These are phyloP conservation scores for Mastomys natalensis DNA, from an alignment of 2,113 vertebrate species.

Conservation along the genomic window DNA sequence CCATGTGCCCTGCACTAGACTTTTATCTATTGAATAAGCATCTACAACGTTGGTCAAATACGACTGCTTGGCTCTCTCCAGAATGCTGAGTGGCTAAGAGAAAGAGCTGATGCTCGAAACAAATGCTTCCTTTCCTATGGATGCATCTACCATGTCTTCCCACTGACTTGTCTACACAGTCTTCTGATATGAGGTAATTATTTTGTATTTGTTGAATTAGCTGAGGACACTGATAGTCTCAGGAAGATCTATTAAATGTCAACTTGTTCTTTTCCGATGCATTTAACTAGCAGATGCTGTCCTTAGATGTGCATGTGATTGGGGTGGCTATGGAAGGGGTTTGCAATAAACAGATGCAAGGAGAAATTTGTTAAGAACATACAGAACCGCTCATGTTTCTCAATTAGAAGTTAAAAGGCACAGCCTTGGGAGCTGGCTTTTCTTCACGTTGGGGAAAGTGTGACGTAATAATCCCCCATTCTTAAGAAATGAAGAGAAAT, in stretches of 20 bases:
- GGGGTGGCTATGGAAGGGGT: background rate
- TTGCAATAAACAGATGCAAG: constrained; percentile 45
- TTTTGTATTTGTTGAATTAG: constrained; percentile 67
- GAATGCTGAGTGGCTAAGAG: background rate
- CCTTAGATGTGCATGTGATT: constrained; percentile 58
- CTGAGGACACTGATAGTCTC: constrained; percentile 52
- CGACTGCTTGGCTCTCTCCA: background rate
- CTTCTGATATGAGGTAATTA: constrained; percentile 58
- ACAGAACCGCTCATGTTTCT: constrained; percentile 51
- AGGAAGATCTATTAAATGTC: constrained; percentile 47
- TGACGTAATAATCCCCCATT: constrained; percentile 82
- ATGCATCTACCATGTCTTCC: constrained; percentile 29
- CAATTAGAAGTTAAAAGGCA: constrained; percentile 76
- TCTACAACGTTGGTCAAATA: background rate
- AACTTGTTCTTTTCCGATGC: constrained; percentile 40
- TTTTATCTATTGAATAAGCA: background rate
- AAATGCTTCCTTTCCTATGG: background rate
- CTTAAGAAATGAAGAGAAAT: constrained; percentile 80
- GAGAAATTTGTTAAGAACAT: constrained; percentile 44
- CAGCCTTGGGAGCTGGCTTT: constrained; percentile 75
- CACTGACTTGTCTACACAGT: background rate
- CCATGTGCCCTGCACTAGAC: background rate
- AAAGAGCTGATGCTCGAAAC: background rate
- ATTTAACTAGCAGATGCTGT: background rate
- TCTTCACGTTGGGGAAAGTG: constrained; percentile 81